Base-by-base conservation (phyloP, 2,113 vertebrate genomes). In the Stigmatopora nigra region DNA sequence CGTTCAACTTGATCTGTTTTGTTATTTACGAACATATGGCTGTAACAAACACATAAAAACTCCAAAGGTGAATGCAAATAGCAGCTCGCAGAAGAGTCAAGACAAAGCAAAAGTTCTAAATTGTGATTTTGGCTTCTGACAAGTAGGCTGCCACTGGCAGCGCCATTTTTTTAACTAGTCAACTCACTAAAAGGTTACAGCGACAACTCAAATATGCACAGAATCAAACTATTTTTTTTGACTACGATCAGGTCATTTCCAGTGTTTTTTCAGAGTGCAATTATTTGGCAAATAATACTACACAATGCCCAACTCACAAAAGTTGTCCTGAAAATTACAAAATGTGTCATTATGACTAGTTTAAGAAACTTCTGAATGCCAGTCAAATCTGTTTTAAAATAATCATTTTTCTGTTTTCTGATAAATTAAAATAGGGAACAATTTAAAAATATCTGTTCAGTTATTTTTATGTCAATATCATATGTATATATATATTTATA, bases 11-110 rank as follows among this genome's bases (percentile, higher is more conserved):
- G 91, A 87, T 86, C 80, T 87, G 84, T 88, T 78, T 35, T 16
- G 13, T 56, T 91, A 91, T 91, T 90, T 92, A 92, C 87, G 92
- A 75, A 75, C 44, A 82, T 91, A 91, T 92, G 91, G 88, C 91
- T 93, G 91, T 87, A 83, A 84, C 80, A 78, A 82, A 78, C 87
- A 86, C 73, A 51, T 78, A 88, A 87, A 85, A 77, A 72, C 11
- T 71, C 82, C 73, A 86, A 90, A 73, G 81, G 90, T 83, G 88
- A 79, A 92, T 76, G 89, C 77, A 90, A 76, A 83, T 87, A 94
- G 92, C 92, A 94, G 92, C 91, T 36, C 73, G 78, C 84, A 79
- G 82, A 84, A 89, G 72, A 86, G 76, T 82, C 80, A 80, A 84
- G 80, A 75, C 79, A 88, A 82, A 80, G 73, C 61, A 76, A 80